Percentiles rank a stretch among this genome's conserved stretches.
These are phyloP conservation scores for Malacoctenus gilli DNA, from an alignment of 2,797 vertebrate species.

Conservation along the genomic window DNA sequence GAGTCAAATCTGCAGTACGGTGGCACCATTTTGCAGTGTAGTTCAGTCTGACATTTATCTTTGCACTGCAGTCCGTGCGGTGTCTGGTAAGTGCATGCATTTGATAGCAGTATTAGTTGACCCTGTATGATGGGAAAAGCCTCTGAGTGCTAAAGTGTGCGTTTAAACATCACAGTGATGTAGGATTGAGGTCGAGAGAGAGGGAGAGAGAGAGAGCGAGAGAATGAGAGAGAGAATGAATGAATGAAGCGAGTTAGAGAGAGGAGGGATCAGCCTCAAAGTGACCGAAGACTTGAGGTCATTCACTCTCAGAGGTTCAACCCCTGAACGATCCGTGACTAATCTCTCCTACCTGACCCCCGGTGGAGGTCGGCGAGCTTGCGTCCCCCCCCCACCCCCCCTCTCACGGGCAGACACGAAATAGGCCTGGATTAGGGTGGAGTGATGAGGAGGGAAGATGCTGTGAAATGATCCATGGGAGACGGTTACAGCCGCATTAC, in stretches of 20 bases:
- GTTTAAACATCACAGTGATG: constrained; percentile 55
- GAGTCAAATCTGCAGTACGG: neutral
- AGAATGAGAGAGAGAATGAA: constrained; percentile 53
- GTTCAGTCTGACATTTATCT: too few species aligned
- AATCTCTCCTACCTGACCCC: constrained; percentile 55
- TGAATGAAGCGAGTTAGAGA: constrained; percentile 47
- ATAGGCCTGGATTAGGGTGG: constrained; percentile 30
- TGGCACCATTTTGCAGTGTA: neutral
- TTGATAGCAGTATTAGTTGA: constrained; percentile 39
- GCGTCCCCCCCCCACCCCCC: constrained; percentile 7
- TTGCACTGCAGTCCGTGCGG: constrained; percentile 6
- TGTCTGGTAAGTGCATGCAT: constrained; percentile 43
- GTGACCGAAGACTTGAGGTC: constrained; percentile 46
- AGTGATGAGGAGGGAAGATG: constrained; percentile 23
- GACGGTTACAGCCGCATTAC: constrained; percentile 20
- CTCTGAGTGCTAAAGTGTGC: constrained; percentile 46
- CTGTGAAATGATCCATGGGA: constrained; percentile 26
- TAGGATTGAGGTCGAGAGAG: constrained; percentile 53
- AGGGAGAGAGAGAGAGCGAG: constrained; percentile 49
- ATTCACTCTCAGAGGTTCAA: constrained; percentile 48
- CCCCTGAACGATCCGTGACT: constrained; percentile 34
- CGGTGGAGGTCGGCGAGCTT: constrained; percentile 13
- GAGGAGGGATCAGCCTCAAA: constrained; percentile 47
- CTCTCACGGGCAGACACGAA: constrained; percentile 1
- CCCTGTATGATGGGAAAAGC: constrained; percentile 40